Evolutionary conservation across 2,888 invertebrate genomes (phyloP).

Genomic region (Hirudinaria manillensis): DNA sequence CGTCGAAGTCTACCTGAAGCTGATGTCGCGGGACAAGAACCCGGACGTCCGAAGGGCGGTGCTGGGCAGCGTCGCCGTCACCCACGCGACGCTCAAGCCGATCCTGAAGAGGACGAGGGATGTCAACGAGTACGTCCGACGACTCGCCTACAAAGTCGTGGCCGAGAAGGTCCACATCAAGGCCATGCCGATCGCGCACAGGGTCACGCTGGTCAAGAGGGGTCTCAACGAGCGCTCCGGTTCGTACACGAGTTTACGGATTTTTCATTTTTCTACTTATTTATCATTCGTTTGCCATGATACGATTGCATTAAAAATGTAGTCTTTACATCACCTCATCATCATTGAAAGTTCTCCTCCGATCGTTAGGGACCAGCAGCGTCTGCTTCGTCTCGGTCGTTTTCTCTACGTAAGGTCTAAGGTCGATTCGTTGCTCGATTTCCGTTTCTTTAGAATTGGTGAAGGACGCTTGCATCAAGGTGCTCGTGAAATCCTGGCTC

Average conservation of each 20-base stretch:
- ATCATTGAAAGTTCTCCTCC: too few relatives aligned
- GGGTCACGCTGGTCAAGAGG: conserved; percentile 61
- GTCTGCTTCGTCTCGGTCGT: too few relatives aligned
- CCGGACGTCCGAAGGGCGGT: conserved; percentile 68
- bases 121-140: conserved; percentile 70
- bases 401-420: too few relatives aligned
- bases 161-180: conserved; percentile 59
- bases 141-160: conserved; percentile 58
- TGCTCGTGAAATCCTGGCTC: conserved; percentile 68
- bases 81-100: conserved; percentile 65
- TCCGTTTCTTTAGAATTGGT: background rate
- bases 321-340: too few relatives aligned
- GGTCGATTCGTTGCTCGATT: background rate
- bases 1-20: conserved; percentile 57
- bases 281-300: too few relatives aligned
- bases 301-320: too few relatives aligned
- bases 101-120: conserved; percentile 71
- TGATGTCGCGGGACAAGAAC: conserved; percentile 63
- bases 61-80: conserved; percentile 69
- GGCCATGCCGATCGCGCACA: conserved; percentile 64
- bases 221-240: conserved; percentile 64
- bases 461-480: conserved; percentile 42
- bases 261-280: background rate
- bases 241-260: conserved; percentile 3
- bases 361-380: too few relatives aligned